phyloP scores from a whole-genome alignment of 2,113 vertebrate species.

The Columba livia region DNA sequence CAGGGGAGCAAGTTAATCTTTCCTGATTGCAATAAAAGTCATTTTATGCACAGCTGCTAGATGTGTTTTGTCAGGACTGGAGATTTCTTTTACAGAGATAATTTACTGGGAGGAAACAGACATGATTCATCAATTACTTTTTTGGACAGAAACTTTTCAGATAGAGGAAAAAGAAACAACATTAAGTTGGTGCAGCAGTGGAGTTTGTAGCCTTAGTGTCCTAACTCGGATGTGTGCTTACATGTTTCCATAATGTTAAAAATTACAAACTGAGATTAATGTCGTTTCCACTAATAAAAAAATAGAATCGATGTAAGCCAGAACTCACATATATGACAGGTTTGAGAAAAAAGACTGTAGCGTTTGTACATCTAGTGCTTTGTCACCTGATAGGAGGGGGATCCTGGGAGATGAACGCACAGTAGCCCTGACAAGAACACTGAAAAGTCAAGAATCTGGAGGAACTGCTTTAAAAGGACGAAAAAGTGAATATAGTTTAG shows the following conservation, averaged over 20 bases:
- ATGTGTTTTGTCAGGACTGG: not conserved
- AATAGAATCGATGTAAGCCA: not conserved
- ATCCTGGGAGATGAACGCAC: not conserved
- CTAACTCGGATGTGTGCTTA: not conserved
- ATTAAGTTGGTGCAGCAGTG: not conserved
- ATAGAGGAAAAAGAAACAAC: not conserved
- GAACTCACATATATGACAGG: not conserved
- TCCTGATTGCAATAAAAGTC: not conserved
- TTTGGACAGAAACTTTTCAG: not conserved
- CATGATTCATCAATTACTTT: not conserved
- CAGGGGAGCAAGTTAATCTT: not conserved
- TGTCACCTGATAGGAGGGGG: not conserved
- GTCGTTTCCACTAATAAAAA: not conserved
- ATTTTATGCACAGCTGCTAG: not conserved
- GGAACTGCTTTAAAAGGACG: not conserved
- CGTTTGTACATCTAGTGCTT: not conserved
- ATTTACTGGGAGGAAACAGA: not conserved
- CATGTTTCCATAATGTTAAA: not conserved
- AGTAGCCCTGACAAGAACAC: not conserved
- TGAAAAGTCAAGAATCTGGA: not conserved
- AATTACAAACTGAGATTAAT: not conserved
- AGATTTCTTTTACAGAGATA: not conserved
- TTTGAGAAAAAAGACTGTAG: not conserved
- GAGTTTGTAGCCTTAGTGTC: not conserved
- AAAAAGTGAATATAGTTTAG: not conserved